Evolutionary conservation across 2,797 vertebrate genomes (phyloP).

Genomic region (Taenioides sp.): DNA sequence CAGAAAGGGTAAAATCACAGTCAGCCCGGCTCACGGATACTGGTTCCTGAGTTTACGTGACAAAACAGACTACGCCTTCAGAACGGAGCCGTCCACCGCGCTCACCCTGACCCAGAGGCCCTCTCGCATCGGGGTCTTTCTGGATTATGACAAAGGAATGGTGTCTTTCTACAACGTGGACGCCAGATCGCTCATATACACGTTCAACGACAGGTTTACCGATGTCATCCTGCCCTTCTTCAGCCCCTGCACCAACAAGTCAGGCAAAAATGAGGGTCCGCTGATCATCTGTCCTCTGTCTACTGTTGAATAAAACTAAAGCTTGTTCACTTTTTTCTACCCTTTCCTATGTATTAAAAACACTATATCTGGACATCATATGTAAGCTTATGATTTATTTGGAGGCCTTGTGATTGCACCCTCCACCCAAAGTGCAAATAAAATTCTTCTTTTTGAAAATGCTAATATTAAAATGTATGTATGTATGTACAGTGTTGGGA

Average conservation of each 20-base stretch:
- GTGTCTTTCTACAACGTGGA: constrained; percentile 79
- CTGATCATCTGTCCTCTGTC: constrained; percentile 67
- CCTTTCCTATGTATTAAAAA: too few species aligned
- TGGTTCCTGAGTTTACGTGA: constrained; percentile 80
- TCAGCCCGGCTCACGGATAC: constrained; percentile 74
- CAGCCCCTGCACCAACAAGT: constrained; percentile 81
- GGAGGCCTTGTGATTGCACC: too few species aligned
- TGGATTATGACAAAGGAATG: constrained; percentile 80
- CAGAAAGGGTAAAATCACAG: constrained; percentile 76
- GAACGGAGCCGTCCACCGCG: constrained; percentile 66
- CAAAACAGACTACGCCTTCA: constrained; percentile 63
- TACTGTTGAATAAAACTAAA: constrained; percentile 31
- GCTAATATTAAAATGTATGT: too few species aligned
- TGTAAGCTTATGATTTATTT: too few species aligned
- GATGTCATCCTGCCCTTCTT: constrained; percentile 79
- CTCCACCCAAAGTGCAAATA: too few species aligned
- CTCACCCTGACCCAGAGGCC: constrained; percentile 60
- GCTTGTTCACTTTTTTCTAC: background rate
- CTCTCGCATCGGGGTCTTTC: constrained; percentile 62
- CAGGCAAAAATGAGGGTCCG: constrained; percentile 74
- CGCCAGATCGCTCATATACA: constrained; percentile 69
- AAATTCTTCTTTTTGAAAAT: too few species aligned
- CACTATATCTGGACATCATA: too few species aligned
- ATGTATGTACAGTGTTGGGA: too few species aligned
- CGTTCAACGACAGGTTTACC: constrained; percentile 67